Evolutionary conservation across 2,797 vertebrate species (phyloP).

Genomic region (Phrynocephalus vlangalii): DNA sequence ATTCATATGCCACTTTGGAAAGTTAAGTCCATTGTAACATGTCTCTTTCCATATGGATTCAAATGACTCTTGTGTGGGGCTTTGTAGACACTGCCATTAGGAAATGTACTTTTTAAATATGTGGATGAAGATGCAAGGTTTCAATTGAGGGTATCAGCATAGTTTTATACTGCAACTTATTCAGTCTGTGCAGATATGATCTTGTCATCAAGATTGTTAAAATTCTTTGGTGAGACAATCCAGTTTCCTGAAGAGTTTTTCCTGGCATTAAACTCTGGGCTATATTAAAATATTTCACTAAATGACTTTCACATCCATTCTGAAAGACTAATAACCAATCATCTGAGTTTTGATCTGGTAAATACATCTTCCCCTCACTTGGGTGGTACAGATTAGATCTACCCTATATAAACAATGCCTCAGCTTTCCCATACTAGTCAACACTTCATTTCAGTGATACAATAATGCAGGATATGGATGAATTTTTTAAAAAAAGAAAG

Average conservation of each 20-base stretch:
- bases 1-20: no score
- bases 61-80: no score
- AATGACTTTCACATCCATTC: slow-evolving; percentile 4
- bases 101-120: no score
- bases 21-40: no score
- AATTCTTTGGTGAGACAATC: slow-evolving; percentile 10
- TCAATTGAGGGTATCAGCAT: neutral
- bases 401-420: neutral
- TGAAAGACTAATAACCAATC: slow-evolving; percentile 25
- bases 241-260: slow-evolving; percentile 13
- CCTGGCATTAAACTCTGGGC: neutral
- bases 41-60: no score
- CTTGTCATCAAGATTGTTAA: slow-evolving; percentile 10
- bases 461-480: neutral
- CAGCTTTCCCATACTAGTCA: neutral
- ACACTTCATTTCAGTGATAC: neutral
- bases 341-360: slow-evolving; percentile 18
- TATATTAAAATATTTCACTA: slow-evolving; percentile 14
- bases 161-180: slow-evolving; percentile 14
- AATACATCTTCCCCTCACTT: neutral
- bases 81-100: no score
- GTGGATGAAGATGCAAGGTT: neutral
- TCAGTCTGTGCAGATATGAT: neutral
- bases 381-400: neutral
- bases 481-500: no score